These are phyloP conservation scores for Drosophila arawakana DNA, from an alignment of 1,140 invertebrate genomes.

Conservation along the genomic window DNA sequence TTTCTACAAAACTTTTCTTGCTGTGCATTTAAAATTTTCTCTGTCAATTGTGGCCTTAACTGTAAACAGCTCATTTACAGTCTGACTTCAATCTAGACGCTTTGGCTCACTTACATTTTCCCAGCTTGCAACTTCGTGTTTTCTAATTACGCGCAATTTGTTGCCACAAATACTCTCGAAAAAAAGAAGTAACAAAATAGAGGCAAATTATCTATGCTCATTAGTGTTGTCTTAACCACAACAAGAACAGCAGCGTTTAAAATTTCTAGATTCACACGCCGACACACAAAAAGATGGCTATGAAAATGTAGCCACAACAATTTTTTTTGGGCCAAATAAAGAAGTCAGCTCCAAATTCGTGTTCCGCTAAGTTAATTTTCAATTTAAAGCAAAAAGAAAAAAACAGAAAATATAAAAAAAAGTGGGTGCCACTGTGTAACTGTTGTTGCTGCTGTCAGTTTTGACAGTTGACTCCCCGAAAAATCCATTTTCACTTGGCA, in stretches of 20 bases:
- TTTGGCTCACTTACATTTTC: slow-evolving; percentile 44
- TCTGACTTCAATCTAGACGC: background rate
- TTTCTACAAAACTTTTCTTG: background rate
- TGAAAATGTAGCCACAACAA: slow-evolving; percentile 39
- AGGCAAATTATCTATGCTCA: slow-evolving; percentile 72
- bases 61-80: slow-evolving; percentile 49
- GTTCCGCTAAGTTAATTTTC: slow-evolving; percentile 83
- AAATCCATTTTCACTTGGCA: slow-evolving; percentile 79
- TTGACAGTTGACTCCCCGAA: slow-evolving; percentile 80
- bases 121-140: slow-evolving; percentile 46
- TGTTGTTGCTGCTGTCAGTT: slow-evolving; percentile 66
- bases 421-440: slow-evolving; percentile 65
- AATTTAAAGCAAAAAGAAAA: slow-evolving; percentile 50
- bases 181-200: slow-evolving; percentile 27
- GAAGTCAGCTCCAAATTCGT: slow-evolving; percentile 49
- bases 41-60: slow-evolving; percentile 2
- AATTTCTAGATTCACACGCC: slow-evolving; percentile 70
- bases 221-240: slow-evolving; percentile 43
- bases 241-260: slow-evolving; percentile 29
- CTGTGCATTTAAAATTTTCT: slow-evolving; percentile 2
- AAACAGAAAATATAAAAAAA: slow-evolving; percentile 13
- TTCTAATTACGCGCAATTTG: slow-evolving; percentile 76
- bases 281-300: slow-evolving; percentile 40
- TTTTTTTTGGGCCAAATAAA: slow-evolving; percentile 21
- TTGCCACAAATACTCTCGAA: slow-evolving; percentile 37